These are phyloP conservation scores for Pleuronectes platessa DNA, from an alignment of 2,113 vertebrate genomes.

Conservation along the genomic window DNA sequence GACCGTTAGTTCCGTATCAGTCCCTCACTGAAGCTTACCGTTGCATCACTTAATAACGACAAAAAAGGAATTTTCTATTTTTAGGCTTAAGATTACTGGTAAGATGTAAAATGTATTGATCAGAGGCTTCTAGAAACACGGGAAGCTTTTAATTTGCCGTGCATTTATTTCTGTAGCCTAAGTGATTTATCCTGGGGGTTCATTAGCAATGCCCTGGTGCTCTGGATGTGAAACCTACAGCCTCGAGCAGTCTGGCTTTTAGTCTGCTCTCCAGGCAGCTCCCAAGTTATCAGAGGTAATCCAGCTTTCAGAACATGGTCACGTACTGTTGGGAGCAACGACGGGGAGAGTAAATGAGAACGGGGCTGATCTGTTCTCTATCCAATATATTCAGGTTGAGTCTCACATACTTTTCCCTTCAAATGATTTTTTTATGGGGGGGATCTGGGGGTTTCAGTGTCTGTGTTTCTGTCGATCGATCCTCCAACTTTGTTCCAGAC, in stretches of 20 bases:
- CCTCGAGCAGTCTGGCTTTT: conserved; percentile 58
- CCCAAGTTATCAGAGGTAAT: conserved; percentile 61
- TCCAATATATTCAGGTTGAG: background rate
- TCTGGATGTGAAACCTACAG: conserved; percentile 37
- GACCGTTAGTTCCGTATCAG: conserved; percentile 26
- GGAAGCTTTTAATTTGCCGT: conserved; percentile 76
- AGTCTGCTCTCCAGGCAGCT: conserved; percentile 46
- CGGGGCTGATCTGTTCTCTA: background rate
- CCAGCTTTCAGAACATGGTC: conserved; percentile 53
- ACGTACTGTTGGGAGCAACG: conserved; percentile 24
- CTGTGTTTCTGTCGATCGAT: background rate
- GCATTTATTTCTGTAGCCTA: conserved; percentile 70
- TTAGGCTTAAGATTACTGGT: conserved; percentile 54
- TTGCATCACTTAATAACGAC: conserved; percentile 14
- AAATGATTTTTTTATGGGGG: no score
- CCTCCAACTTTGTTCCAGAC: background rate
- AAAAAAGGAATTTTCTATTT: conserved; percentile 52
- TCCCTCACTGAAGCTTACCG: background rate
- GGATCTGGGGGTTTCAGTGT: background rate
- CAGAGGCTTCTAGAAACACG: conserved; percentile 31
- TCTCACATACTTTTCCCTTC: no score
- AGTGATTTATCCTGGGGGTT: conserved; percentile 67
- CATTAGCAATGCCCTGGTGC: conserved; percentile 63
- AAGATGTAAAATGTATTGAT: conserved; percentile 71
- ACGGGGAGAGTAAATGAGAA: conserved; percentile 6